phyloP scores from a whole-genome alignment of 1,140 invertebrate genomes.

The Choristoneura fumiferana region DNA sequence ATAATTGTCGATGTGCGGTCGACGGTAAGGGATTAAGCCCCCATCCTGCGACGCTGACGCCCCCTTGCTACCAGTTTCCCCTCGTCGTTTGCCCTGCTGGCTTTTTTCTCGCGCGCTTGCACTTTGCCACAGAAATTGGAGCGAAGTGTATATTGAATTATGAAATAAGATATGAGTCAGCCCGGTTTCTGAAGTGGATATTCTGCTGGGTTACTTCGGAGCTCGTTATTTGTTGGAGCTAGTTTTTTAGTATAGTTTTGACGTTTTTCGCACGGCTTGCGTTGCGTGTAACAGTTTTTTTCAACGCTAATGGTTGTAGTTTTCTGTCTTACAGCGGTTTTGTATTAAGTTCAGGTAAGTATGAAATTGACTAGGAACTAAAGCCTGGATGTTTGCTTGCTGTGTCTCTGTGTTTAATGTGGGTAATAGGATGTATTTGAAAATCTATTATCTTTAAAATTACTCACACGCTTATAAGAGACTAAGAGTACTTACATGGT shows the following conservation, averaged over 20 bases:
- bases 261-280: no score
- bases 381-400: no score
- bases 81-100: slow-evolving; percentile 34
- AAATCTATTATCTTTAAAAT: no score
- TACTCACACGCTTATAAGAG: no score
- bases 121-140: slow-evolving; percentile 49
- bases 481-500: no score
- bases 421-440: no score
- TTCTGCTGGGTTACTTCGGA: neutral
- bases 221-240: slow-evolving; percentile 14
- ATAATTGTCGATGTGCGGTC: slow-evolving; percentile 64
- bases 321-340: no score
- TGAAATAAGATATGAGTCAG: slow-evolving; percentile 59
- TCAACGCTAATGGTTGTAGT: no score
- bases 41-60: slow-evolving; percentile 17
- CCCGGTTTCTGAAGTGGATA: slow-evolving; percentile 27
- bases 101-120: slow-evolving; percentile 66
- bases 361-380: no score
- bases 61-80: slow-evolving; percentile 19
- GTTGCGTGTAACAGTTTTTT: no score
- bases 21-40: slow-evolving; percentile 60
- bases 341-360: no score
- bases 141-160: slow-evolving; percentile 64
- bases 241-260: neutral
- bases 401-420: no score